Evolutionary conservation across 1,140 invertebrate species (phyloP), one percentile per base, ranked within the genome.

Genomic region (Drosophila mayri): DNA sequence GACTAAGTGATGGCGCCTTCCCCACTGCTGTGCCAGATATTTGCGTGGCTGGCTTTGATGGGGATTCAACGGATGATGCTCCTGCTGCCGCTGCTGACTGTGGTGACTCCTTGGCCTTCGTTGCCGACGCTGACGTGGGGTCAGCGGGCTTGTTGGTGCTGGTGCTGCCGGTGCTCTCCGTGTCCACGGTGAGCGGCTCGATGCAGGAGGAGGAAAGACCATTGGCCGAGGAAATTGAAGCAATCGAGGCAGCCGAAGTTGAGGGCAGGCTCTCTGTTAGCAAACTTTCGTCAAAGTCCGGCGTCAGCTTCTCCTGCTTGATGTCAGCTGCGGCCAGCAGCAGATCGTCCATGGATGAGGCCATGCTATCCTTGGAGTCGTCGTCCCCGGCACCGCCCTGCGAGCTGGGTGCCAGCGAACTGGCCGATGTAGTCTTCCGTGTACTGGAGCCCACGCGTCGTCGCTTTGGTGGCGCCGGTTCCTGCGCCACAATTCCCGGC

Each of bases 301-400:
- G 54, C 5, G 58, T 66, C 1, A 87, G 32, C 40, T 90, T 92
- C 55, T 92, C 91, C 55, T 76, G 61, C 57, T 92, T 92, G 9
- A 91, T 91, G 28, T 87, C 85, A 1, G 70, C 60, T 9, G 68
- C 57, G 9, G 86, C 75, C 65, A 90, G 52, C 16, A 90, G 47
- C 43, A 83, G 47, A 25, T 92, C 91, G 49, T 92, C 91, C 60
- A 92, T 91, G 9, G 87, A 78, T 10, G 91, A 92, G 22, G 91
- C 86, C 61, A 91, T 67, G 47, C 91, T 92, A 11, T 92, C 91
- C 68, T 92, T 92, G 6, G 87, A 91, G 50, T 92, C 91, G 76
- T 92, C 91, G 35, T 92, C 91, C 22, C 60, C 76, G 18, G 46
- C 62, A 9, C 62, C 70, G 35, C 77, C 68, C 46, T 72, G 77